A percentile compares a stretch with the other conserved stretches of the same genome.
phyloP scores from a whole-genome alignment of 2,113 vertebrate species.

The Rutilus rutilus region DNA sequence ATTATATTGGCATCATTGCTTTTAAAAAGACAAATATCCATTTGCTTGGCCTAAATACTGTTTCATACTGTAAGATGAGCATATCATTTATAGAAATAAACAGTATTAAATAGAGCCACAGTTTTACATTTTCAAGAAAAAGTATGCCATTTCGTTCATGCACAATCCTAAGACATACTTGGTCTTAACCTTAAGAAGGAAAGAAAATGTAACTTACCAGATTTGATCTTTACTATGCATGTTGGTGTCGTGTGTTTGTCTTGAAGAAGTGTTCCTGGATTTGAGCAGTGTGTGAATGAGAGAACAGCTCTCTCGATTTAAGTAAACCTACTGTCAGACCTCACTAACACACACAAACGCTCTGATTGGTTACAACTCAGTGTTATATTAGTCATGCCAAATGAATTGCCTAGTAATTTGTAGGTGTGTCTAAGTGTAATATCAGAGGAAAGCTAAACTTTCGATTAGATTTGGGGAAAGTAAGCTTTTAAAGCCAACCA shows the following conservation, averaged over 20 bases:
- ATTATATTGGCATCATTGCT: not conserved
- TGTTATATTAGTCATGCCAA: conserved; percentile 41
- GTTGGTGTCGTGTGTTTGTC: conserved; percentile 32
- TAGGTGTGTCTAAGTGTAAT: conserved; percentile 16
- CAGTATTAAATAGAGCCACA: not conserved
- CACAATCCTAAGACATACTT: not conserved
- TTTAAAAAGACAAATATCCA: not conserved
- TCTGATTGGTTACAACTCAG: conserved; percentile 60
- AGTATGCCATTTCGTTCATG: too few relatives aligned
- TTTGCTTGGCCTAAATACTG: not conserved
- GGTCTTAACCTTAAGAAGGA: not conserved
- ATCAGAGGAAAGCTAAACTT: conserved; percentile 31
- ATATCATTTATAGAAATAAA: not conserved
- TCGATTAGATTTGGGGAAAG: not conserved
- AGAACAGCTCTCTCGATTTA: conserved; percentile 46
- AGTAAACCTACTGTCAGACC: conserved; percentile 38
- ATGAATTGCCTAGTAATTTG: conserved; percentile 29
- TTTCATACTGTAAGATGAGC: not conserved
- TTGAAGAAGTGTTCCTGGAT: not conserved
- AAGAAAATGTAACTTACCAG: conserved; percentile 65
- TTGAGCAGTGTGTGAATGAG: conserved; percentile 36
- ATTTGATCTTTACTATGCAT: conserved; percentile 79
- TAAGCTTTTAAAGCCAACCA: not conserved
- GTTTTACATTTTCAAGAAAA: not conserved
- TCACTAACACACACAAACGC: conserved; percentile 33